These are phyloP conservation scores for Xylocampa areola DNA, from an alignment of 2,888 invertebrate genomes.

Conservation along the genomic window DNA sequence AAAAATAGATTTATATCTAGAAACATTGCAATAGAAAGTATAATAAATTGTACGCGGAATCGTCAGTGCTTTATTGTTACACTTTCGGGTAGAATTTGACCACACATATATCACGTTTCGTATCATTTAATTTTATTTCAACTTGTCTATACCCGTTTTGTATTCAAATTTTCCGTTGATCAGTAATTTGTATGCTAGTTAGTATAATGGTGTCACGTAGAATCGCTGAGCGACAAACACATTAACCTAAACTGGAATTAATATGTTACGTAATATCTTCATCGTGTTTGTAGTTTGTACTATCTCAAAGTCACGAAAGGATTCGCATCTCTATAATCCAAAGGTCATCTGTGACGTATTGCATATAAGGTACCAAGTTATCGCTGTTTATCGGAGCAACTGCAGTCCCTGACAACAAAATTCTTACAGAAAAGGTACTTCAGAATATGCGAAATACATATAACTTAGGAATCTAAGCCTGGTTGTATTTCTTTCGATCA, in stretches of 20 bases:
- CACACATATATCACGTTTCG: constrained; percentile 13
- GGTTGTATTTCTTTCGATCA: too few relatives aligned
- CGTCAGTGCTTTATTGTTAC: constrained; percentile 13
- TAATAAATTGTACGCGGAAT: constrained; percentile 27
- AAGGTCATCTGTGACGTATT: too few relatives aligned
- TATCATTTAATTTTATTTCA: constrained; percentile 30
- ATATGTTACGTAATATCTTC: not conserved
- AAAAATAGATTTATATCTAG: constrained; percentile 29
- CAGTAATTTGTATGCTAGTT: constrained; percentile 17
- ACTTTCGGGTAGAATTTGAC: constrained; percentile 5
- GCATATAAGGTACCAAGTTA: too few relatives aligned
- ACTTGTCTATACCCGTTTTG: constrained; percentile 17
- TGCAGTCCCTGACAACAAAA: too few relatives aligned
- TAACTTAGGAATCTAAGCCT: too few relatives aligned
- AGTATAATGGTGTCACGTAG: constrained; percentile 6
- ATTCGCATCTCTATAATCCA: too few relatives aligned
- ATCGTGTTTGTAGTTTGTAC: too few relatives aligned
- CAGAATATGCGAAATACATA: too few relatives aligned
- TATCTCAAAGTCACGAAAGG: too few relatives aligned
- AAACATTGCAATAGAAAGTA: constrained; percentile 38
- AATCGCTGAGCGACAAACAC: constrained; percentile 18
- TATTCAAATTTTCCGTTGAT: constrained; percentile 12
- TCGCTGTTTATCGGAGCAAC: too few relatives aligned
- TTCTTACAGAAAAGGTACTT: too few relatives aligned
- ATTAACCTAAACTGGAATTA: constrained; percentile 29